Conservation (phyloP, 2,888 invertebrate genomes). For the Lepetodrilus schrolli region DNA sequence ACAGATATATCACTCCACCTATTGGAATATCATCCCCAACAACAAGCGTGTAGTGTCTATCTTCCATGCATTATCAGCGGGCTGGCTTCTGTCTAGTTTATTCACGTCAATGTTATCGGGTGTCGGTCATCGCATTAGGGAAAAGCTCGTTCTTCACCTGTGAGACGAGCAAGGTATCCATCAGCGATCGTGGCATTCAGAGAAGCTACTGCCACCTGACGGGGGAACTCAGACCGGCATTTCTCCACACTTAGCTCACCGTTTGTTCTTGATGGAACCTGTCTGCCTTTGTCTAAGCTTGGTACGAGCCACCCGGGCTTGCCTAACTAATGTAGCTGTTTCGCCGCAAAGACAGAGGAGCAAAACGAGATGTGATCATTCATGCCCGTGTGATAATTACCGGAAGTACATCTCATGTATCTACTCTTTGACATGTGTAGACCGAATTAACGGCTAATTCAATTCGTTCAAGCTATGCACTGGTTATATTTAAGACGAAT, state of each 20-base stretch:
- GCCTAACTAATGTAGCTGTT: too few relatives aligned
- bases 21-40: neutral
- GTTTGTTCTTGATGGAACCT: too few relatives aligned
- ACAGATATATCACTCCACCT: neutral
- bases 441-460: neutral
- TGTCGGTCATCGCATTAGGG: neutral
- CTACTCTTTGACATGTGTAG: neutral
- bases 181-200: neutral
- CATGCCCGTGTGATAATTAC: neutral
- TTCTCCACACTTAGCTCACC: too few relatives aligned
- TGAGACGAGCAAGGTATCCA: neutral
- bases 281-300: too few relatives aligned
- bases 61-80: neutral
- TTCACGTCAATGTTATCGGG: conserved; percentile 1
- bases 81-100: neutral
- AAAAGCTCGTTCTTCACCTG: neutral
- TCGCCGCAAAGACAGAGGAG: too few relatives aligned
- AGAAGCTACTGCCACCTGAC: neutral
- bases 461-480: neutral
- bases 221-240: too few relatives aligned
- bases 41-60: neutral
- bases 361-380: neutral
- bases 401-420: neutral
- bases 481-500: neutral
- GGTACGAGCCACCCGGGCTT: too few relatives aligned